These are phyloP conservation scores for Strigops habroptila DNA, from an alignment of 2,113 vertebrate genomes.

Conservation along the genomic window DNA sequence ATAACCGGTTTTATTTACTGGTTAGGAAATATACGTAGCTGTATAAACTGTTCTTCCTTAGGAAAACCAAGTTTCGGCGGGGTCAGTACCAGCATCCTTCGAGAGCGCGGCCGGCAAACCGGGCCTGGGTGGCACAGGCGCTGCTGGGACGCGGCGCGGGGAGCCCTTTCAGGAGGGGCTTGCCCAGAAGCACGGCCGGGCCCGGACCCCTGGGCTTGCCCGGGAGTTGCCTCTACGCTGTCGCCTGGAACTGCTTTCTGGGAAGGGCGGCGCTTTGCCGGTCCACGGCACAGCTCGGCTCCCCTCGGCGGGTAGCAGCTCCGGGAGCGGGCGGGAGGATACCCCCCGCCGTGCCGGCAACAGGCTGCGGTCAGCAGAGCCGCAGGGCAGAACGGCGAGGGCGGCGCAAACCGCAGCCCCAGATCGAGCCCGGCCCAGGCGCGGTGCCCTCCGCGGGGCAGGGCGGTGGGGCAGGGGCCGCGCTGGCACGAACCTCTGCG, in stretches of 20 bases:
- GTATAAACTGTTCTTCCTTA: background rate
- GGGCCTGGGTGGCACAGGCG: background rate
- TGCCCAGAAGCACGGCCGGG: background rate
- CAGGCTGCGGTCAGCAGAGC: background rate
- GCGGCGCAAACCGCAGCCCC: too few relatives aligned
- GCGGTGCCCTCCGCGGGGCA: too few relatives aligned
- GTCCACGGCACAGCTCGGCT: background rate
- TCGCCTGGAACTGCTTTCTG: background rate
- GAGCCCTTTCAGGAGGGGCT: too few relatives aligned
- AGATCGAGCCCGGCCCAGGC: too few relatives aligned
- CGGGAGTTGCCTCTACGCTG: background rate
- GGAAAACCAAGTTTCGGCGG: background rate
- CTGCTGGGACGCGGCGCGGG: background rate
- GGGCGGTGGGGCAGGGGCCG: too few relatives aligned
- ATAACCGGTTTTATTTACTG: background rate
- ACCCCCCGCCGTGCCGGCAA: too few relatives aligned
- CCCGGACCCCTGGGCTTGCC: too few relatives aligned
- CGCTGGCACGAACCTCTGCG: background rate
- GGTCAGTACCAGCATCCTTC: background rate
- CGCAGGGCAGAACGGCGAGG: background rate
- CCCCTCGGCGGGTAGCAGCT: background rate
- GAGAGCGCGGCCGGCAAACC: background rate
- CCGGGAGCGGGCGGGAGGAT: too few relatives aligned
- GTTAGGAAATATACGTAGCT: rapidly evolving
- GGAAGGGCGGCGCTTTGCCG: background rate